Base-by-base conservation (phyloP, 2,888 invertebrate species). In the Leptopterna dolabrata region DNA sequence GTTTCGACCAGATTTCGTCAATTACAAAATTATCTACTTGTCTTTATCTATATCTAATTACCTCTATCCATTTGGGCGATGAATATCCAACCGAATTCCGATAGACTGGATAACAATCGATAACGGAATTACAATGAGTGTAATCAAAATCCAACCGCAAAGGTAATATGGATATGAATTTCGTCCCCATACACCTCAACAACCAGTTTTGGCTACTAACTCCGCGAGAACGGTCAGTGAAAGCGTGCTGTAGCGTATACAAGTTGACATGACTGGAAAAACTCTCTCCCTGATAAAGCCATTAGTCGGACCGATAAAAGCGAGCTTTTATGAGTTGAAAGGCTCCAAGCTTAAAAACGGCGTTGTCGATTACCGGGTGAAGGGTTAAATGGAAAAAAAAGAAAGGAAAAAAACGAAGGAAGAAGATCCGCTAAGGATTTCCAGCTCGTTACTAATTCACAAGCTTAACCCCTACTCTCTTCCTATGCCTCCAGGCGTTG, bases 401-500 rank as follows among this genome's bases (percentile, higher is more conserved):
- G 24, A 27, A 24, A n/a, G 63, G 63, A 63, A 63, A 63, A 36
- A 63, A 63, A 63, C 63, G 63, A 24, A n/a, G 63, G 63, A 63
- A 2, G 63, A 63, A 27, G 63, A 63, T 63, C 27, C 63, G 63
- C 63, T 63, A 63, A 63, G 63, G 63, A 63, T 63, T 63, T 63
- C 63, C 63, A 63, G 24, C 63, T 63, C 63, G 63, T 63, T 63
- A 63, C 63, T 63, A 63, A 63, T 63, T 63, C 63, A 63, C 63
- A 9, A 27, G 63, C 63, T 24, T 24, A 63, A 63, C 9, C 6
- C 63, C 27, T 24, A 24, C 19, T 63, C 63, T 13, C 9, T 7
- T 24, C 24, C 4, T 11, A 4, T 24, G 24, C 24, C 27, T 4
- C 9, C 24, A 24, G 19, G 24, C 13, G 63, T 63, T 63, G 19